Percentiles rank a stretch among this genome's conserved stretches.
These are phyloP conservation scores for Jordanella pulchra DNA, from an alignment of 2,797 vertebrate genomes.

Conservation along the genomic window DNA sequence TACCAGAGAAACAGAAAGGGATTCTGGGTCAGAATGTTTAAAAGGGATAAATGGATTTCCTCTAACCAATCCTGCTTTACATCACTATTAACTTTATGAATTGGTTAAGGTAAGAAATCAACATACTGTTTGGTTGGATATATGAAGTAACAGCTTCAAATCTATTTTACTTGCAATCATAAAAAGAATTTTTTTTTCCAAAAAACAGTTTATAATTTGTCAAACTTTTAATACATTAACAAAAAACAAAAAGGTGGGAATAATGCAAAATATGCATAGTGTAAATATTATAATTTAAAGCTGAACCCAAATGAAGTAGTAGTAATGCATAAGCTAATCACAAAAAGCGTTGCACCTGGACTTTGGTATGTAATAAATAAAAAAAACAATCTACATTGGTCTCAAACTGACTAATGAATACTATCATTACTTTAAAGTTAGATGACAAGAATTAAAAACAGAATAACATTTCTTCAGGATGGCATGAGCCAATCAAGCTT, in stretches of 20 bases:
- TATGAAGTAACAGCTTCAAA: background rate
- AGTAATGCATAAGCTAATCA: background rate
- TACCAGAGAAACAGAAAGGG: conserved; percentile 9
- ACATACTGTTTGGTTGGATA: background rate
- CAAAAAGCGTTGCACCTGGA: background rate
- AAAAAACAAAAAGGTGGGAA: background rate
- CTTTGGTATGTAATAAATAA: background rate
- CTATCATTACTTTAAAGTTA: background rate
- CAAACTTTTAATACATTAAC: too few relatives aligned
- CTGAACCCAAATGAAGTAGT: background rate
- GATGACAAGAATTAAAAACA: background rate
- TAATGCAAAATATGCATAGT: background rate
- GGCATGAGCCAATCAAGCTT: background rate
- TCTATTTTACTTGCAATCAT: background rate
- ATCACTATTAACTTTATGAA: background rate
- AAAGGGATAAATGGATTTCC: background rate
- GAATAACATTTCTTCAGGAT: background rate
- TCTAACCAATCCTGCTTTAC: background rate
- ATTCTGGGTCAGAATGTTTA: conserved; percentile 12
- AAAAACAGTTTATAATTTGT: too few relatives aligned
- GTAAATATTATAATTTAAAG: background rate
- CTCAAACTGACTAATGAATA: background rate
- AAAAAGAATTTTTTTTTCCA: background rate
- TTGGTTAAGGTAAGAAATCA: too few relatives aligned
- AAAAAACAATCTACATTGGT: background rate